A percentile compares a stretch with the other conserved stretches of the same genome.
Conservation (phyloP, 2,797 vertebrate species). For the Artibeus lituratus region DNA sequence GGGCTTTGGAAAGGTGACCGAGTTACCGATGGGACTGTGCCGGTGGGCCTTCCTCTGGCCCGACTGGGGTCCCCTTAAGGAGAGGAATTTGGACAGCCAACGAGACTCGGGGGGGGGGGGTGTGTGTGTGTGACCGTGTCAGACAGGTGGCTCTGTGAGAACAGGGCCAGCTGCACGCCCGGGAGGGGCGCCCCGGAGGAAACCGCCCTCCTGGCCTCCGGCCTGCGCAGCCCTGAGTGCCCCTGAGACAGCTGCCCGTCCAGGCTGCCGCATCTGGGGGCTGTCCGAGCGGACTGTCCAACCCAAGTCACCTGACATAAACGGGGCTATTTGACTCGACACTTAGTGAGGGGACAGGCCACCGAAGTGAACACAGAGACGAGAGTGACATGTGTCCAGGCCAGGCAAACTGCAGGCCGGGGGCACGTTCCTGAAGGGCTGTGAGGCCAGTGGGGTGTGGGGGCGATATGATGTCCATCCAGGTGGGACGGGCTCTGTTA, state of each 20-base stretch:
- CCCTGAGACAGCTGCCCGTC: no score
- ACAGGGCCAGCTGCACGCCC: rapidly evolving
- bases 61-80: not conserved
- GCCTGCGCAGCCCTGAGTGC: not conserved
- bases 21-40: no score
- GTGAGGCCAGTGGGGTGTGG: not conserved
- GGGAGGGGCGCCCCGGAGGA: not conserved
- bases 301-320: rapidly evolving
- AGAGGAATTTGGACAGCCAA: not conserved
- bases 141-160: rapidly evolving
- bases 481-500: rapidly evolving
- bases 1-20: not conserved
- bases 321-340: not conserved
- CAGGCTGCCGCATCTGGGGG: rapidly evolving
- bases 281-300: rapidly evolving
- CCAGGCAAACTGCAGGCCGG: rapidly evolving
- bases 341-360: rapidly evolving
- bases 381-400: rapidly evolving
- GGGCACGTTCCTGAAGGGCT: rapidly evolving
- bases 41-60: not conserved
- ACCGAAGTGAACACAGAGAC: rapidly evolving
- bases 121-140: rapidly evolving
- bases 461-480: no score
- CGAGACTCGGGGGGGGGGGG: not conserved
- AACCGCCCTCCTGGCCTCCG: not conserved